phyloP scores from a whole-genome alignment of 2,888 invertebrate genomes.

The Bibio marci region DNA sequence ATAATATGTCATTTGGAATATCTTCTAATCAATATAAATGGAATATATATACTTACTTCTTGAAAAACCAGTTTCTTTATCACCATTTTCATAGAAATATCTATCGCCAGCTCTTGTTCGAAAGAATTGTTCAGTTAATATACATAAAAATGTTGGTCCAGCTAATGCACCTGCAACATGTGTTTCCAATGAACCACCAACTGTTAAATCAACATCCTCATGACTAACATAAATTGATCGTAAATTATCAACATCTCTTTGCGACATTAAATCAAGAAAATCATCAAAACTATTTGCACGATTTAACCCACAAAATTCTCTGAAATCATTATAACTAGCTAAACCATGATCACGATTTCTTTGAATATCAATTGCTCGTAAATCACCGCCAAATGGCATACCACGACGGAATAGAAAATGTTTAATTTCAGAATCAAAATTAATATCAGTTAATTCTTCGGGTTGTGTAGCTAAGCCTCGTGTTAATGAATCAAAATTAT shows the following conservation, averaged over 20 bases:
- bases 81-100: constrained; percentile 64
- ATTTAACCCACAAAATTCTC: constrained; percentile 57
- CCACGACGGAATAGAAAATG: constrained; percentile 48
- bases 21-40: neutral
- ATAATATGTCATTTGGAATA: neutral
- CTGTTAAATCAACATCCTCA: constrained; percentile 73
- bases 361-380: constrained; percentile 70
- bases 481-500: constrained; percentile 51
- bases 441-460: constrained; percentile 58
- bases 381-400: constrained; percentile 58
- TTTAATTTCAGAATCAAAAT: constrained; percentile 46
- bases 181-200: constrained; percentile 65
- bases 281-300: constrained; percentile 52
- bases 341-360: constrained; percentile 76
- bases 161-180: constrained; percentile 59
- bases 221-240: constrained; percentile 46
- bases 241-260: constrained; percentile 46
- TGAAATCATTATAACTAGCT: constrained; percentile 57
- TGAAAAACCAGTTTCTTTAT: constrained; percentile 43
- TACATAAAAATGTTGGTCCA: constrained; percentile 79
- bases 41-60: constrained; percentile 29
- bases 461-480: constrained; percentile 63
- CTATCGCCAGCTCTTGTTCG: constrained; percentile 72
- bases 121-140: constrained; percentile 74
- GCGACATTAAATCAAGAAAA: constrained; percentile 46